Base-by-base conservation (phyloP, 2,113 vertebrate genomes). In the Oplegnathus fasciatus region DNA sequence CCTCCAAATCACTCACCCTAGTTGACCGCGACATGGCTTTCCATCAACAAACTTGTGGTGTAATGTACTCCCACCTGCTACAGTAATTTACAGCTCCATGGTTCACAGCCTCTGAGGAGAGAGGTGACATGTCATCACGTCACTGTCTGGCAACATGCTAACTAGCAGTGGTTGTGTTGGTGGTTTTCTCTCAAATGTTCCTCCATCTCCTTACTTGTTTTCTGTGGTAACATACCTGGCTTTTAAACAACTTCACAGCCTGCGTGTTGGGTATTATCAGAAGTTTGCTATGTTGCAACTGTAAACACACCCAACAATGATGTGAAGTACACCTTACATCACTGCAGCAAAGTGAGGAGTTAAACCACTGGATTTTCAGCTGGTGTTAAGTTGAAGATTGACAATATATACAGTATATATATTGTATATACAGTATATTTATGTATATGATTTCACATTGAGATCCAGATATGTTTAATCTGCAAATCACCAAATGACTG, bases 61-160 rank as follows among this genome's bases (percentile, higher is more conserved):
- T 82, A 48, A 83, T 82, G 83, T 86, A 55, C 74, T 64, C 80
- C 71, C 50, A 67, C 58, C 67, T 88, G 86, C 85, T 76, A 62
- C 64, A 81, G 76, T 79, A 68, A 90, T 65, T 86, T 80, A 66
- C 81, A 83, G 86, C 78, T 74, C 52, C 20, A 50, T 82, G 70
- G 40, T 82, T 86, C 73, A 70, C 88, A 82, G 78, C 57, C 62
- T 76, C 28, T 1, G 28, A 78, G 74, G 83, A 66, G 69, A 79
- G 70, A 82, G 30, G 75, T 80, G 80, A 55, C 50, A 62, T 40
- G 48, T 55, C 46, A 44, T 66, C 44, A 30, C n/a, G 68, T 58
- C 60, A 71, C 58, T 24, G 67, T 80, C 67, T 82, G 83, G 75
- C 46, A 68, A 50, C 76, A 34, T 72, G 69, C 20, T 68, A 50